Evolutionary conservation across 92 coral and sea anemone species (phyloP).

Genomic region (Porites divaricata): DNA sequence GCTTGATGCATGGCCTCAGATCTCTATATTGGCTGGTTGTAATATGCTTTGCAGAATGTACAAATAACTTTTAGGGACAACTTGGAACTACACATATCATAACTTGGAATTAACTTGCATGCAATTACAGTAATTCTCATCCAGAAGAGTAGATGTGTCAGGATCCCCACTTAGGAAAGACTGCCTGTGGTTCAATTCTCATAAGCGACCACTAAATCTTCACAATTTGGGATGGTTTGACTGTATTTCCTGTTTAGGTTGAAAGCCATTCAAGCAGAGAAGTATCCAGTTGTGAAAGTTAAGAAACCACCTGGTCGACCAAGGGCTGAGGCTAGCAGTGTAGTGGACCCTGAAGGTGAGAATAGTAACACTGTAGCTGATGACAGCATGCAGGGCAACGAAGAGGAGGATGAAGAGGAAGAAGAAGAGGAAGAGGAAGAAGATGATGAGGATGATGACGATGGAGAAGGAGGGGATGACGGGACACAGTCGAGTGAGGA

Average conservation of each 20-base stretch:
- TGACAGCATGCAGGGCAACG: constrained; percentile 81
- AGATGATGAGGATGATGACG: constrained; percentile 74
- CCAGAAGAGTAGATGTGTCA: too few relatives aligned
- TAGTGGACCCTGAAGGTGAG: constrained; percentile 64
- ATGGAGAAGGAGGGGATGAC: constrained; percentile 92
- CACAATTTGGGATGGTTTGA: too few relatives aligned
- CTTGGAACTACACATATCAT: too few relatives aligned
- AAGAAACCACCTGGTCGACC: constrained; percentile 97
- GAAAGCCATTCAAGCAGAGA: constrained; percentile 93
- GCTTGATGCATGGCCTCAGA: too few relatives aligned
- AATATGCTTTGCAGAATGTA: too few relatives aligned
- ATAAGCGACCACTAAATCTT: too few relatives aligned
- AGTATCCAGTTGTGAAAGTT: constrained; percentile 94
- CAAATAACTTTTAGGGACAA: too few relatives aligned
- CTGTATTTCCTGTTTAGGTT: constrained; percentile 42
- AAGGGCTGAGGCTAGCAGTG: constrained; percentile 46
- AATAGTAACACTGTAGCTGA: constrained; percentile 73
- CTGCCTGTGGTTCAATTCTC: too few relatives aligned
- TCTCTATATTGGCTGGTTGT: too few relatives aligned
- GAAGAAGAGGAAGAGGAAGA: constrained; percentile 92
- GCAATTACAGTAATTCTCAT: too few relatives aligned
- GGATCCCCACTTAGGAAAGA: too few relatives aligned
- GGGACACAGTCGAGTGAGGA: constrained; percentile 92
- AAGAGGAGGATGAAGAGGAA: constrained; percentile 87
- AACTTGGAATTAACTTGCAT: too few relatives aligned